Evolutionary conservation across 2,797 vertebrate species (phyloP), one percentile per base, ranked within the genome.

Genomic region (Limnodromus scolopaceus): DNA sequence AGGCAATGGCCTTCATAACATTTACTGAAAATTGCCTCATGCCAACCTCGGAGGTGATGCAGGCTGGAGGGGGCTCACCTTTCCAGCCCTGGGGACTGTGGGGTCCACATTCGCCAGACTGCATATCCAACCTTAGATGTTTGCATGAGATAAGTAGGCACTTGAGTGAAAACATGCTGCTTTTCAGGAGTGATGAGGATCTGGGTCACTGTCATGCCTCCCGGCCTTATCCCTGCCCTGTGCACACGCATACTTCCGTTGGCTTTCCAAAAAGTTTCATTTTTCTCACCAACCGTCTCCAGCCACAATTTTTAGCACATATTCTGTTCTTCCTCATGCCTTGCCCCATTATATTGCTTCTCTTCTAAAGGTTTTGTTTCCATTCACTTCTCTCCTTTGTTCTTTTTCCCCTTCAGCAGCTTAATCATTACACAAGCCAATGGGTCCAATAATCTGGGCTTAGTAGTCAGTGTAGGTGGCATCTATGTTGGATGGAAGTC

Each of bases 111-210:
- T 23, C 65, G 18, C 63, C 32, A 36, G 14, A 13, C 32, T 24
- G 20, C 8, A 46, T 10, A 49, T 41, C 30, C 70, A 66, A 19
- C 19, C 34, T 30, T 10, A 65, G 54, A 16, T 34, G 17, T 27
- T 49, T 0, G 0, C 11, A 24, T 0, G 0, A 66, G 45, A 6
- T 30, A 24, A n/a, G 25, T 2, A 63, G 30, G 22, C 14, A n/a
- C 11, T 41, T 32, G 34, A 55, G 45, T 22, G 55, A 65, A 79
- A 36, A 22, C 23, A 34, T 10, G 23, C 16, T 51, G 36, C 64
- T 81, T 74, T 74, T 53, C 46, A 25, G 55, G 38, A 55, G 19
- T 1, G n/a, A 16, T 8, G 43, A 60, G 39, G 25, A 53, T 22
- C 71, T 11, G n/a, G 43, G 43, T 30, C 39, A 36, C 28, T n/a